phyloP scores from a whole-genome alignment of 2,888 invertebrate genomes.

The Scaptomyza polygonia region DNA sequence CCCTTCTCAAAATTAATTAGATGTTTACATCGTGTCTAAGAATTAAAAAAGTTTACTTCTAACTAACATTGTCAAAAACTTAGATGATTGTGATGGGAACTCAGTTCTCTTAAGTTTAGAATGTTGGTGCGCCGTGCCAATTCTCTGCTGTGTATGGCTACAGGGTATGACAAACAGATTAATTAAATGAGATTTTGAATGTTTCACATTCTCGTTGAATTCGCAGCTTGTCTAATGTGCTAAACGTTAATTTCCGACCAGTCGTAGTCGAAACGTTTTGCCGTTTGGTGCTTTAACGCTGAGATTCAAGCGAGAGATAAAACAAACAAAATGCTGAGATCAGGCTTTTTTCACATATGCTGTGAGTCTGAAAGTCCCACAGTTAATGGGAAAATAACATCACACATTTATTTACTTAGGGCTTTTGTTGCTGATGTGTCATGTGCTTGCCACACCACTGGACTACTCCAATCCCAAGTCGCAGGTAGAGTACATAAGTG shows the following conservation, averaged over 20 bases:
- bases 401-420: conserved; percentile 27
- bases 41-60: not conserved
- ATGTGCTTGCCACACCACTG: conserved; percentile 18
- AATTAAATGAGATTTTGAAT: conserved; percentile 35
- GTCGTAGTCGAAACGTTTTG: conserved; percentile 43
- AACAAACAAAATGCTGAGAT: conserved; percentile 31
- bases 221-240: conserved; percentile 36
- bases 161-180: conserved; percentile 33
- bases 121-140: not conserved
- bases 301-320: conserved; percentile 1
- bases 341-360: conserved; percentile 21
- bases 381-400: not conserved
- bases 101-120: not conserved
- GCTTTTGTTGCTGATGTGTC: conserved; percentile 26
- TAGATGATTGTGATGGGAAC: not conserved
- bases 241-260: conserved; percentile 28
- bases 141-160: not conserved
- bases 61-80: not conserved
- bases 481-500: conserved; percentile 81
- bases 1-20: not conserved
- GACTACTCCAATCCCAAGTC: conserved; percentile 75
- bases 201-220: conserved; percentile 22
- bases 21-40: not conserved
- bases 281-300: conserved; percentile 17
- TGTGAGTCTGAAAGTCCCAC: conserved; percentile 43